Evolutionary conservation across 2,113 vertebrate species (phyloP).

Genomic region (Oryctolagus cuniculus): DNA sequence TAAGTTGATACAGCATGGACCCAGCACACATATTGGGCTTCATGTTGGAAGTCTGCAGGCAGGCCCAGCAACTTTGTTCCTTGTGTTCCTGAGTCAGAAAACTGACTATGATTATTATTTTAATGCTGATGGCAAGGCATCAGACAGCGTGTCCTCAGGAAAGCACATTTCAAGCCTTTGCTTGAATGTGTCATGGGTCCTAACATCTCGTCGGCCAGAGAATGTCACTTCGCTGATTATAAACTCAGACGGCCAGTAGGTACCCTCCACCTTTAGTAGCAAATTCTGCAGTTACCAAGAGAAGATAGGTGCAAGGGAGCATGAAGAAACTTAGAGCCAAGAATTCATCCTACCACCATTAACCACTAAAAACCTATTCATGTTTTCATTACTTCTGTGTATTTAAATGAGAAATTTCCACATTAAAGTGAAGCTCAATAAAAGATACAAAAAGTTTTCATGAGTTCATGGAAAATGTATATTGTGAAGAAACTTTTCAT

Average conservation of each 20-base stretch:
- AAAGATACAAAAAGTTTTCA: neutral
- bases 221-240: neutral
- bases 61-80: neutral
- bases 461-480: too few species aligned
- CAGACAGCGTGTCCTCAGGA: neutral
- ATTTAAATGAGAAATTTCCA: neutral
- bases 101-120: neutral
- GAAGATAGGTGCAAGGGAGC: neutral
- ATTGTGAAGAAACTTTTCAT: too few species aligned
- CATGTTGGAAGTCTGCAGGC: neutral
- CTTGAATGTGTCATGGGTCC: neutral
- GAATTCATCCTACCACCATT: neutral
- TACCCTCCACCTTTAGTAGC: neutral
- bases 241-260: neutral
- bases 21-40: neutral
- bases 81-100: neutral
- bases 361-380: neutral
- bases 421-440: neutral
- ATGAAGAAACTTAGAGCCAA: neutral
- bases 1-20: neutral
- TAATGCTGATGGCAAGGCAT: neutral
- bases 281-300: too few species aligned
- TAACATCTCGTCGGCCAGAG: neutral
- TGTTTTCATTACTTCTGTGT: neutral
- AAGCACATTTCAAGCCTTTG: neutral